These are phyloP conservation scores for Callosobruchus maculatus DNA, from an alignment of 2,888 invertebrate genomes.

Conservation along the genomic window DNA sequence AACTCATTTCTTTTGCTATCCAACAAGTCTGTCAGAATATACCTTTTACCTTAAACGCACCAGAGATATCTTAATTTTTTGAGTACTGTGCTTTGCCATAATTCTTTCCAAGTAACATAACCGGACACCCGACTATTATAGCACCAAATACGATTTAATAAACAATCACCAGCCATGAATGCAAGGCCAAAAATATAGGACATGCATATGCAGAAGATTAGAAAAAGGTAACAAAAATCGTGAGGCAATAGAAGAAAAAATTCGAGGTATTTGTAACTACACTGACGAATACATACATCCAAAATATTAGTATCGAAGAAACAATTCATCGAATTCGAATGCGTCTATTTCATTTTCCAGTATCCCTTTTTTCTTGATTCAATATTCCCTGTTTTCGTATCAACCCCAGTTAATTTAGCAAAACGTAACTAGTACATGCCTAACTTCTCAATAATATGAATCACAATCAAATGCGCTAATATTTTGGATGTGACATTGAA, in stretches of 20 bases:
- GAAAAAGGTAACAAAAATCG: conserved; percentile 37
- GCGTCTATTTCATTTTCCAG: too few species aligned
- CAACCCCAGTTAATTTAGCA: too few species aligned
- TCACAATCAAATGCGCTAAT: neutral
- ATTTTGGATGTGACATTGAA: neutral
- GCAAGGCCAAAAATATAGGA: conserved; percentile 48
- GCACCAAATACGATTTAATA: conserved; percentile 29
- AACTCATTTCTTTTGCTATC: too few species aligned
- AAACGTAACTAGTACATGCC: too few species aligned
- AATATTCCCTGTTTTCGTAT: too few species aligned
- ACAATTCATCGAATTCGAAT: too few species aligned
- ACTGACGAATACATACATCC: conserved; percentile 5
- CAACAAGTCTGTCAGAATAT: too few species aligned
- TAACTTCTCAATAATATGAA: too few species aligned
- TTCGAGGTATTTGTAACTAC: conserved; percentile 17
- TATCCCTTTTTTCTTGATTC: too few species aligned
- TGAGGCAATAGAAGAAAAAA: conserved; percentile 33
- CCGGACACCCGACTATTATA: neutral
- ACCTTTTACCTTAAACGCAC: too few species aligned
- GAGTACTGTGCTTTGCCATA: neutral
- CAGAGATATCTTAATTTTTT: too few species aligned
- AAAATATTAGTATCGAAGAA: conserved; percentile 1
- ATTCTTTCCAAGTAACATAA: neutral
- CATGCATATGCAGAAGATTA: conserved; percentile 49
- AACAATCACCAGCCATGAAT: conserved; percentile 48